Evolutionary conservation across 2,113 vertebrate genomes (phyloP).

Genomic region (Oreotrochilus melanogaster): DNA sequence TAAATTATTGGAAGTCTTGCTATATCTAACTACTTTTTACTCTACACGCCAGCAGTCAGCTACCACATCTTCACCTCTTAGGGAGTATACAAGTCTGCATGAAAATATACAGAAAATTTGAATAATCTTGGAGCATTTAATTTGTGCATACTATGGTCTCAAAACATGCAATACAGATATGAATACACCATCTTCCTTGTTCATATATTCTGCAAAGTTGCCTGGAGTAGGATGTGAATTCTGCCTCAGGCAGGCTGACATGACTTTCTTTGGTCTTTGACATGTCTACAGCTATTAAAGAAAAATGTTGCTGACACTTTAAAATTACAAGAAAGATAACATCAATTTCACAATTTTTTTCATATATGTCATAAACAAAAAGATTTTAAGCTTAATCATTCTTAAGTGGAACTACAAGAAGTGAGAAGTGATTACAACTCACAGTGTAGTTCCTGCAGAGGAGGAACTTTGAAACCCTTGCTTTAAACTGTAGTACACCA

Average conservation of each 20-base stretch:
- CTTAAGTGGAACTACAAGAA: not conserved
- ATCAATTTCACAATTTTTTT: not conserved
- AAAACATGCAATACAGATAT: conserved; percentile 5
- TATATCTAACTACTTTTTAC: conserved; percentile 17
- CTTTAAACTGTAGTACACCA: not conserved
- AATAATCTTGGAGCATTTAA: not conserved
- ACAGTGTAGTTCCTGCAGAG: not conserved
- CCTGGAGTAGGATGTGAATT: conserved; percentile 30
- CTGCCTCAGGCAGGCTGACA: not conserved
- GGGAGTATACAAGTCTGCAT: not conserved
- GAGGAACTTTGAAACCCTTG: not conserved
- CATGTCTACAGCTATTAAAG: conserved; percentile 17
- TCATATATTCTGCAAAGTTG: conserved; percentile 17
- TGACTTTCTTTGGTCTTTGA: conserved; percentile 44
- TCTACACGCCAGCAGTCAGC: not conserved
- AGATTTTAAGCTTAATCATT: not conserved
- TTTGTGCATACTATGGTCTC: not conserved
- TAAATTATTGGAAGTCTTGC: conserved; percentile 40
- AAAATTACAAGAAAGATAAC: conserved; percentile 41
- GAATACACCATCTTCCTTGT: conserved; percentile 20
- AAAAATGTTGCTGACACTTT: conserved; percentile 16
- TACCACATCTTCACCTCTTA: not conserved
- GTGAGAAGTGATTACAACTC: not conserved
- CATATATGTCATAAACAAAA: conserved; percentile 22
- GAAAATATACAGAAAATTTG: not conserved